Percentiles rank a stretch among this genome's conserved stretches.
Evolutionary conservation across 1,140 invertebrate genomes (phyloP).

Genomic region (Riptortus pedestris): DNA sequence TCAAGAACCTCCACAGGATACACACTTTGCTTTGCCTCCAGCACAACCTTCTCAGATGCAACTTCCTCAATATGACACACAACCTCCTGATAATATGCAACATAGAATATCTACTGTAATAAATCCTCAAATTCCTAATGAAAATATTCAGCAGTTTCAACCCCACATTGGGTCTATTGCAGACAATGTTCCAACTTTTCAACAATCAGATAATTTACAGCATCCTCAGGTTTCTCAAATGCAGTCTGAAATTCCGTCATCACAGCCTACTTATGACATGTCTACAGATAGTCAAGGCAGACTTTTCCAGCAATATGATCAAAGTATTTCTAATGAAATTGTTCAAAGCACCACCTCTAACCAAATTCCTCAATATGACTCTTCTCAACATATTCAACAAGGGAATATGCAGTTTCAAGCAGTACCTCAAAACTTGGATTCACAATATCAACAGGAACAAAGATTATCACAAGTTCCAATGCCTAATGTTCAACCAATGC

Average conservation of each 20-base stretch:
- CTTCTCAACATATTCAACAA: neutral
- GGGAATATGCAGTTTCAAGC: neutral
- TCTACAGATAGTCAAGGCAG: neutral
- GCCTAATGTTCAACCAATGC: neutral
- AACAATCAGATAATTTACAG: slow-evolving; percentile 32
- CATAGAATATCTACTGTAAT: slow-evolving; percentile 24
- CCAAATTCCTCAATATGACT: neutral
- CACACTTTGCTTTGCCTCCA: slow-evolving; percentile 14
- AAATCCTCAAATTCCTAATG: slow-evolving; percentile 15
- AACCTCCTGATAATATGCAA: neutral
- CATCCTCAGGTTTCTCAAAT: slow-evolving; percentile 29
- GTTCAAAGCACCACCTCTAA: neutral
- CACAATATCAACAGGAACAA: neutral
- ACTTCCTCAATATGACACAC: slow-evolving; percentile 4
- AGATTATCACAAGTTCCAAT: neutral
- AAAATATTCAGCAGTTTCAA: slow-evolving; percentile 5
- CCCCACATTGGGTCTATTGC: neutral
- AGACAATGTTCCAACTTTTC: neutral
- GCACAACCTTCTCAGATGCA: slow-evolving; percentile 11
- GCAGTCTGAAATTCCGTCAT: neutral
- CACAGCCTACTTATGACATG: neutral
- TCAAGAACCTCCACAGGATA: slow-evolving; percentile 5
- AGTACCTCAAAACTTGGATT: neutral
- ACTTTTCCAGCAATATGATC: neutral
- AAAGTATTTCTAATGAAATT: neutral